Evolutionary conservation across 1,140 invertebrate genomes (phyloP), one percentile per base, ranked within the genome.

Genomic region (Orchesella cincta): DNA sequence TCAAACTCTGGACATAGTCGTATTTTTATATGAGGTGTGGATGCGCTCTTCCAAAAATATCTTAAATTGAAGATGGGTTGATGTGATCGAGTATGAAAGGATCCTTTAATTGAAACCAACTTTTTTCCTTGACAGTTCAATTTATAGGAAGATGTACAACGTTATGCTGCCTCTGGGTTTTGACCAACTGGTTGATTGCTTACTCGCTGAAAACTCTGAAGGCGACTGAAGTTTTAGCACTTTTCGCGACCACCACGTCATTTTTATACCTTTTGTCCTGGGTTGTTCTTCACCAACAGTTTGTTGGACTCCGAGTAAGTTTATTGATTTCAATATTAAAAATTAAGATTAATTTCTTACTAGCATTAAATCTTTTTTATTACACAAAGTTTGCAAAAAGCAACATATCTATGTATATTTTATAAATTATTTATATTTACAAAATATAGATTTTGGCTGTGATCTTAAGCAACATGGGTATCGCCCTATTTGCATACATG

Each of bases 221-320:
- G 74, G 93, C 94, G 0, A 97, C 95, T 0, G 95, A 96, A 84
- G 94, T 95, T 1, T 92, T 97, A 88, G 93, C 94, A 0, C 86
- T 98, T 16, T 97, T 96, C 83, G 93, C 95, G 18, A 96, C 95
- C 26, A 96, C 96, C 81, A 94, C 97, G 2, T 93, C 93, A 12
- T 96, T 94, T 84, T 93, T 96, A 75, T 98, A 98, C 85, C 87
- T 98, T 12, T 88, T 98, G 1, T 97, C 95, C 0, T 98, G 95
- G 96, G 95, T 97, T 71, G 94, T 98, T 82, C 87, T 98, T 52
- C 95, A 98, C 84, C 94, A 98, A 84, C 94, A 98, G 85, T 98
- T 98, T 86, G 95, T 98, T 75, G 95, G 95, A 64, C 92, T 97
- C 20, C 88, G 95, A 87, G 96, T 98, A 87, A 92, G 92, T 89